Base-by-base conservation (phyloP, 2,113 vertebrate species). In the Pteruthius melanotis region DNA sequence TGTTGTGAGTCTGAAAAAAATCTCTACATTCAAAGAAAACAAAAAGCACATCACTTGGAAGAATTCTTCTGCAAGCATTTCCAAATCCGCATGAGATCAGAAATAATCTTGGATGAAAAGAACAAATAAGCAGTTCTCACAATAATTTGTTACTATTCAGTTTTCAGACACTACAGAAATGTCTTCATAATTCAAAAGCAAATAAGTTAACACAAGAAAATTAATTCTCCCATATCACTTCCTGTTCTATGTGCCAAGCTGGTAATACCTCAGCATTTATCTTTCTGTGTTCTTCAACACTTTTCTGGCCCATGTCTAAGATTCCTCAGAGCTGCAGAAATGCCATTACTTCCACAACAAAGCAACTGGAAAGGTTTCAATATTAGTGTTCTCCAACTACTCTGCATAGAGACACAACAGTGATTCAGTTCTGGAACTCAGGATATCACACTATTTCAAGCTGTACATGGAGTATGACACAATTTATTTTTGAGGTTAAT, bases 121-220 rank as follows among this genome's bases (percentile, higher is more conserved):
- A 96, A 61, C 6, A 66, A 84, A 42, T 47, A 93, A 77, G 61
- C 68, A 80, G 17, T 35, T 74, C 74, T 59, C 79, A 59, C 59
- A 90, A 85, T 61, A 35, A 87, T 72, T 52, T 71, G 64, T 74
- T 47, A 65, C 54, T 61, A 53, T 65, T 93, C 60, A n/a, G 33
- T 87, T 94, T 91, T 77, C 68, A 90, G 72, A 92, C 89, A 94
- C 86, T 77, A 82, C 13, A 79, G 39, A 90, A 74, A 63, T 33
- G 44, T 76, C 83, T 92, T 75, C 88, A 45, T 87, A 90, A 92
- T 85, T 95, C n/a, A 4, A 79, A 94, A 89, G 61, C 63, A 82
- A 94, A 40, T 82, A 93, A 79, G 42, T 40, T 72, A 68, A 85
- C 65, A 37, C 37, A 93, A 93, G 65, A 65, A 71, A 89, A 93